Evolutionary conservation across 2,888 invertebrate genomes (phyloP).

Genomic region (Hyposoter didymator): DNA sequence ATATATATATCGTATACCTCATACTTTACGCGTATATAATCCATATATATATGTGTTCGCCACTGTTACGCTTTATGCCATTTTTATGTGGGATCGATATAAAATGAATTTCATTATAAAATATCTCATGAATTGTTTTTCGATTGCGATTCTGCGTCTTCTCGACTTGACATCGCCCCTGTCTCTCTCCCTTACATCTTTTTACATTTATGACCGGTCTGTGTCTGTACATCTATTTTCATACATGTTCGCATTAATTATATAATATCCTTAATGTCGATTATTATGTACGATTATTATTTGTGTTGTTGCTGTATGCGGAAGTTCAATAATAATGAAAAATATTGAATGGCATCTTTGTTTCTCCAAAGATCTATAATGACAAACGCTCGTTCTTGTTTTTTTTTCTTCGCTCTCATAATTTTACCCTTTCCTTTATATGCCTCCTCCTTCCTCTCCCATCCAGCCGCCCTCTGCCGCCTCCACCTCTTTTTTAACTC

Average conservation of each 20-base stretch:
- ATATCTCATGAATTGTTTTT: constrained; percentile 33
- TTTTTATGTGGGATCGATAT: constrained; percentile 52
- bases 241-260: background rate
- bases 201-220: background rate
- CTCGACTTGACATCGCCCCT: constrained; percentile 24
- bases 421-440: constrained; percentile 37
- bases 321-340: constrained; percentile 13
- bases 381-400: constrained; percentile 36
- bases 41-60: constrained; percentile 16
- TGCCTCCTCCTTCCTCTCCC: constrained; percentile 42
- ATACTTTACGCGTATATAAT: background rate
- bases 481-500: constrained; percentile 52
- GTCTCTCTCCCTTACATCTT: constrained; percentile 7
- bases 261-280: background rate
- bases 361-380: constrained; percentile 16
- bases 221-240: background rate
- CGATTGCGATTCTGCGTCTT: constrained; percentile 16
- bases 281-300: background rate
- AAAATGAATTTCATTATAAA: constrained; percentile 41
- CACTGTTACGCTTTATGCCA: constrained; percentile 39
- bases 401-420: constrained; percentile 34
- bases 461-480: constrained; percentile 33
- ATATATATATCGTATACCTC: constrained; percentile 31
- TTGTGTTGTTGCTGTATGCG: background rate
- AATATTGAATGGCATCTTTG: constrained; percentile 15